A percentile compares a stretch with the other conserved stretches of the same genome.
These are phyloP conservation scores for Catostomus latipinnis DNA, from an alignment of 2,797 vertebrate species.

Conservation along the genomic window DNA sequence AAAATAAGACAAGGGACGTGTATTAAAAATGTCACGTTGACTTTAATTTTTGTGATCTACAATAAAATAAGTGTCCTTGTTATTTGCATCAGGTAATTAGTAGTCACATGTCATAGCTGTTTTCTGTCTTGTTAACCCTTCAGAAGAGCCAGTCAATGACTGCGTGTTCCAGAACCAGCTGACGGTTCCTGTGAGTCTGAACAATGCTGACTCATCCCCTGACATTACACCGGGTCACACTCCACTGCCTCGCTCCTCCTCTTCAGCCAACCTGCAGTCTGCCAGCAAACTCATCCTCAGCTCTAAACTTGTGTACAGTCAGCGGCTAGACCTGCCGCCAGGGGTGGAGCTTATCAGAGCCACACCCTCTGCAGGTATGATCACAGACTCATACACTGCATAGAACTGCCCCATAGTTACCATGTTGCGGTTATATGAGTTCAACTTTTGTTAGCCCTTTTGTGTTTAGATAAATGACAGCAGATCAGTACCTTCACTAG, in stretches of 20 bases:
- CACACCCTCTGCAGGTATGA: slow-evolving; percentile 94
- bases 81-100: not conserved
- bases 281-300: slow-evolving; percentile 97
- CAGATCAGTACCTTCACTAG: too few species aligned
- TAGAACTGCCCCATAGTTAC: not conserved
- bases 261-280: slow-evolving; percentile 97
- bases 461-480: too few species aligned
- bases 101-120: not conserved
- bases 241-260: slow-evolving; percentile 91
- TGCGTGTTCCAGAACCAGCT: slow-evolving; percentile 84
- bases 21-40: too few species aligned
- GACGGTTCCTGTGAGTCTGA: slow-evolving; percentile 82
- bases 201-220: slow-evolving; percentile 85
- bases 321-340: slow-evolving; percentile 87
- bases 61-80: not conserved
- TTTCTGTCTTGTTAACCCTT: slow-evolving; percentile 22
- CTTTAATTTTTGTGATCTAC: too few species aligned
- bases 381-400: not conserved
- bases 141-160: slow-evolving; percentile 81
- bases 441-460: too few species aligned
- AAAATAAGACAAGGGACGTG: too few species aligned
- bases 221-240: slow-evolving; percentile 83
- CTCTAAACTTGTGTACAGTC: slow-evolving; percentile 94
- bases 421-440: too few species aligned
- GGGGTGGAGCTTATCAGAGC: slow-evolving; percentile 94